phyloP scores from a whole-genome alignment of 2,113 vertebrate species.

The Epinephelus fuscoguttatus region DNA sequence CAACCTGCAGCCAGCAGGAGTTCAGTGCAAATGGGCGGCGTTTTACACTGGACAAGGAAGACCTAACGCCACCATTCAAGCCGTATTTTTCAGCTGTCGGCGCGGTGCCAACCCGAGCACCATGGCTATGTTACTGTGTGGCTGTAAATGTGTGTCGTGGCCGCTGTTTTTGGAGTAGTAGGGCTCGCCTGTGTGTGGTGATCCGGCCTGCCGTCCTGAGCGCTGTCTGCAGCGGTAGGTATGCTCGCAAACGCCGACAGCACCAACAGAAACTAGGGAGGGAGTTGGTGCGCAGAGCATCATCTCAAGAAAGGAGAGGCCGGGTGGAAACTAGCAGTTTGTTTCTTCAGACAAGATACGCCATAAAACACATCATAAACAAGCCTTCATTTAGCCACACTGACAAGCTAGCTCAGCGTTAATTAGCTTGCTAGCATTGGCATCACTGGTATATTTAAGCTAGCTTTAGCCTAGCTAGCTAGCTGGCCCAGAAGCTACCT shows the following conservation, averaged over 20 bases:
- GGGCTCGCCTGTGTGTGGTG: slow-evolving; percentile 32
- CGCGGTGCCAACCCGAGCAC: background rate
- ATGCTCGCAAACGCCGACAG: slow-evolving; percentile 33
- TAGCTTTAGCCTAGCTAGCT: slow-evolving; percentile 49
- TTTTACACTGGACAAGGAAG: slow-evolving; percentile 33
- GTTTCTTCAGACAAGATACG: background rate
- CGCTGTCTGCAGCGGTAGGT: slow-evolving; percentile 59
- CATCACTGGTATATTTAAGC: slow-evolving; percentile 14
- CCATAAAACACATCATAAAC: background rate
- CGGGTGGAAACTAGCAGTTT: background rate
- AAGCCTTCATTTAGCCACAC: background rate
- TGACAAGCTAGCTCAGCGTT: background rate
- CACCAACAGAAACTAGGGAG: slow-evolving; percentile 25
- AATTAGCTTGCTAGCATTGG: slow-evolving; percentile 55
- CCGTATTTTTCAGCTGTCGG: background rate
- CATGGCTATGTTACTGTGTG: slow-evolving; percentile 26
- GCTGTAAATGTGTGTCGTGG: background rate
- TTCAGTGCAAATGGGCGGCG: slow-evolving; percentile 64
- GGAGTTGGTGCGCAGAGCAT: slow-evolving; percentile 49
- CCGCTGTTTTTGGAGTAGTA: slow-evolving; percentile 22
- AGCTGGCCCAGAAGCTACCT: slow-evolving; percentile 2
- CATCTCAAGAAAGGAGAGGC: slow-evolving; percentile 13
- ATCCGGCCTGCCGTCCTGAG: slow-evolving; percentile 51
- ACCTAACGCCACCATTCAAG: background rate
- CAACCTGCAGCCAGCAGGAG: slow-evolving; percentile 62